Percentiles rank a stretch among this genome's conserved stretches.
Evolutionary conservation across 2,888 invertebrate species (phyloP).

Genomic region (Polyploca ridens): DNA sequence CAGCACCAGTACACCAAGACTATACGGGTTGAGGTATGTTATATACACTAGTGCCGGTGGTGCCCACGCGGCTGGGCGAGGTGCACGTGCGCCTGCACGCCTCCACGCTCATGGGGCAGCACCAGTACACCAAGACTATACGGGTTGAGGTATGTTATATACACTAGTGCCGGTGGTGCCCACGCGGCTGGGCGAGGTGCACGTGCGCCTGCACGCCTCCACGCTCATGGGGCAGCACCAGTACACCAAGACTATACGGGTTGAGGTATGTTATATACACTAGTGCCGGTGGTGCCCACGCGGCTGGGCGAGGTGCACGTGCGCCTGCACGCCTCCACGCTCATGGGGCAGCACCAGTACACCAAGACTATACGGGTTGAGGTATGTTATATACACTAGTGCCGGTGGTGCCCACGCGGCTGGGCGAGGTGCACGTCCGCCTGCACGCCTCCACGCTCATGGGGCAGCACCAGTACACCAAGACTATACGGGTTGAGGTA

Average conservation of each 20-base stretch:
- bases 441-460: constrained; percentile 90
- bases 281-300: constrained; percentile 89
- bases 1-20: constrained; percentile 88
- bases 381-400: constrained; percentile 28
- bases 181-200: constrained; percentile 84
- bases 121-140: constrained; percentile 86
- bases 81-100: constrained; percentile 88
- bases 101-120: constrained; percentile 89
- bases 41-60: no score
- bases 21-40: constrained; percentile 45
- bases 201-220: constrained; percentile 86
- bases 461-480: constrained; percentile 88
- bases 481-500: constrained; percentile 65
- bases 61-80: constrained; percentile 86
- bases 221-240: constrained; percentile 90
- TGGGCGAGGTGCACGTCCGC: constrained; percentile 80
- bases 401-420: constrained; percentile 90
- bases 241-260: constrained; percentile 82
- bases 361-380: constrained; percentile 76
- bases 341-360: constrained; percentile 90
- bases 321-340: constrained; percentile 87
- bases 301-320: constrained; percentile 84
- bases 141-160: constrained; percentile 38
- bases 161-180: constrained; percentile 86
- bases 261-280: constrained; percentile 35